Evolutionary conservation across 92 coral and sea anemone genomes (phyloP), one percentile per base, ranked within the genome.

Genomic region (Actinostola sp.): DNA sequence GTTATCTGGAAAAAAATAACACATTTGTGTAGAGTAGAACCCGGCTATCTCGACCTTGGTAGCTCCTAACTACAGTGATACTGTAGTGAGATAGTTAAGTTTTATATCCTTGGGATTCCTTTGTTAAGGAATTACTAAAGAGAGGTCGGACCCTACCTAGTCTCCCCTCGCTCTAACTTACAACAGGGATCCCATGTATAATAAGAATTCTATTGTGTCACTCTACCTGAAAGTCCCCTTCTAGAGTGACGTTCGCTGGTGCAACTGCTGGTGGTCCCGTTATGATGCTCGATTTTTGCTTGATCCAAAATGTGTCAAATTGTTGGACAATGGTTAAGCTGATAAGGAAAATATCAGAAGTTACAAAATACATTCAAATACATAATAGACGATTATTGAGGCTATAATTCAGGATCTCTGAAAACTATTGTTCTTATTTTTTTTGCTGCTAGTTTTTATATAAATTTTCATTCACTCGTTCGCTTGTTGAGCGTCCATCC

Each of bases 211-310:
- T 1, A 39, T 39, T 7, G 14, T 7, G 14, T 39, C 7, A 24
- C 23, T n/a, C 2, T 72, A 82, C 88, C 82, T 52, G 30, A 35
- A 82, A 82, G 60, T 73, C 28, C 32, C 71, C 70, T 20, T 82
- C 72, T 1, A 82, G 77, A 6, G 57, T 31, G 15, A 66, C 62
- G 10, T 51, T 32, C 16, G 66, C 23, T 10, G 68, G 24, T 4
- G 76, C 15, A 9, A 66, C 71, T 26, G 69, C 67, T 19, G 78
- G 27, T 8, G 82, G 67, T 0, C 88, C 88, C 14, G 68, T 53
- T 19, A 82, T 3, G 34, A 54, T 30, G 2, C 31, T 70, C 13
- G 88, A 82, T 15, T 76, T 72, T 10, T 66, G 25, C 26, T 77
- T 57, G 2, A 23, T 48, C 88, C 88, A 82, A 42, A 66, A 82